These are phyloP conservation scores for Aelia acuminata DNA, from an alignment of 2,888 invertebrate species.

Conservation along the genomic window DNA sequence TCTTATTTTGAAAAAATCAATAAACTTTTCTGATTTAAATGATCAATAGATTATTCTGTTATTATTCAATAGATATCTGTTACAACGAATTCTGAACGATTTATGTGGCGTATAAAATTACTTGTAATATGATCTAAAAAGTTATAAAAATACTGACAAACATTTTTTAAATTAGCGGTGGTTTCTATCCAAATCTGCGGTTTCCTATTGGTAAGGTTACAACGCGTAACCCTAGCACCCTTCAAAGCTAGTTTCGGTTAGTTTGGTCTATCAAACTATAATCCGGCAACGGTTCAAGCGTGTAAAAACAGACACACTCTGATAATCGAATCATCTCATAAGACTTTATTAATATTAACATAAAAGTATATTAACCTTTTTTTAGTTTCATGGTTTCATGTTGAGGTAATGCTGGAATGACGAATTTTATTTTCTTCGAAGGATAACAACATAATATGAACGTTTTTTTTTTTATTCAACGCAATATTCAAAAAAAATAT, in stretches of 20 bases:
- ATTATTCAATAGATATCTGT: too few relatives aligned
- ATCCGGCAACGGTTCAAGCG: background rate
- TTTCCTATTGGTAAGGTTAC: background rate
- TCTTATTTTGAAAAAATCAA: too few relatives aligned
- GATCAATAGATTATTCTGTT: background rate
- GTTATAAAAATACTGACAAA: background rate
- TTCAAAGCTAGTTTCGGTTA: background rate
- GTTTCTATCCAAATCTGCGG: conserved; percentile 13
- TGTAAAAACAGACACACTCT: background rate
- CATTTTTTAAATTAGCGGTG: background rate
- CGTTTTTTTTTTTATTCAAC: too few relatives aligned
- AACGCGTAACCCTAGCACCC: background rate
- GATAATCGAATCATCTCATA: too few relatives aligned
- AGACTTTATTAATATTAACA: too few relatives aligned
- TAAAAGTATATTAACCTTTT: too few relatives aligned
- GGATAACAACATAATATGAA: too few relatives aligned
- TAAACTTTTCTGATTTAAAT: background rate
- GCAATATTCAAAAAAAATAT: too few relatives aligned
- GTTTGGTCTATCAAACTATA: too few relatives aligned
- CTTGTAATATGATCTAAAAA: background rate
- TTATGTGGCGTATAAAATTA: background rate
- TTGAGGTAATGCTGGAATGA: too few relatives aligned
- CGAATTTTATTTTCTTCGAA: too few relatives aligned
- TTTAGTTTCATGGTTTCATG: too few relatives aligned
- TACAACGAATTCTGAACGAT: background rate